Percentiles rank a stretch among this genome's conserved stretches.
Conservation (phyloP, 1,140 invertebrate genomes). For the Ceratina australensis region DNA sequence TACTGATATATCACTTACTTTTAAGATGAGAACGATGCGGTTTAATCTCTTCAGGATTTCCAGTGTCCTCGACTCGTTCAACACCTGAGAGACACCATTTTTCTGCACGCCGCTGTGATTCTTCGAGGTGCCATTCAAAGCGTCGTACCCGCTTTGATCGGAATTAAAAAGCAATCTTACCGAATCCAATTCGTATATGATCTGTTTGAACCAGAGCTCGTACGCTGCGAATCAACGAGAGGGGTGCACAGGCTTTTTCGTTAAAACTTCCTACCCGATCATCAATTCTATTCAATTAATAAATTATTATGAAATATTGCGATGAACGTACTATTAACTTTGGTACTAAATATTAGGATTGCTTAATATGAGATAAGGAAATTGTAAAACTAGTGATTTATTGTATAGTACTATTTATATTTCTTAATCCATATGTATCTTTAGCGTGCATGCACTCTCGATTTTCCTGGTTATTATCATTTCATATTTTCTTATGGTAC, state of each 20-base stretch:
- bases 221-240: conserved; percentile 86
- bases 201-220: conserved; percentile 99
- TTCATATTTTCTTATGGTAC: too few species aligned
- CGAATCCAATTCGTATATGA: conserved; percentile 97
- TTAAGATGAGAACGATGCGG: conserved; percentile 95
- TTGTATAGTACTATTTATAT: not conserved
- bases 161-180: conserved; percentile 90
- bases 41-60: conserved; percentile 95
- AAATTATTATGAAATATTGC: not conserved
- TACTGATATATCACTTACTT: conserved; percentile 82
- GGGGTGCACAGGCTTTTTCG: not conserved
- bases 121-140: conserved; percentile 24
- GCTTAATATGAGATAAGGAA: not conserved
- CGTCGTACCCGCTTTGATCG: conserved; percentile 58
- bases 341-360: too few species aligned
- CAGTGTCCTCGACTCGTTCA: conserved; percentile 95
- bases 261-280: too few species aligned
- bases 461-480: too few species aligned
- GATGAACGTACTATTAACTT: too few species aligned
- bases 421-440: too few species aligned
- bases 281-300: not conserved
- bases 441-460: too few species aligned
- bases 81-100: conserved; percentile 74
- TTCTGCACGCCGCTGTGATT: conserved; percentile 35
- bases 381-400: too few species aligned